Evolutionary conservation across 2,888 invertebrate species (phyloP).

Genomic region (Synergus itoensis): DNA sequence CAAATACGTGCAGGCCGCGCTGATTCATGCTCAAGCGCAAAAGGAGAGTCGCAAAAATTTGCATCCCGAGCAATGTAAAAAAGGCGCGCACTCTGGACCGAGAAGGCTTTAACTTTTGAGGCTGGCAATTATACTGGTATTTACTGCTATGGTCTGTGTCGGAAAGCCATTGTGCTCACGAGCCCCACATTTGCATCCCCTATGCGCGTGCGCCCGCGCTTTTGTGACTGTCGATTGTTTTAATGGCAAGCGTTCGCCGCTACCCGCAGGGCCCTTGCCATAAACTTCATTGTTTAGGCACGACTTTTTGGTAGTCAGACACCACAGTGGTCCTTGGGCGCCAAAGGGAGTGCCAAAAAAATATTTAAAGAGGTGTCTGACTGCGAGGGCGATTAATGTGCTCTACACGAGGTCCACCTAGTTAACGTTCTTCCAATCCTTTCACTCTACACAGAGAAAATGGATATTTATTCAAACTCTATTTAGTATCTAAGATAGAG

Average conservation of each 20-base stretch:
- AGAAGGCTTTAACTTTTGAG: conserved; percentile 65
- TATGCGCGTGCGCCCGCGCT: conserved; percentile 45
- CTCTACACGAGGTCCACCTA: neutral
- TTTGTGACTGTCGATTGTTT: conserved; percentile 73
- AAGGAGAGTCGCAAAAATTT: conserved; percentile 49
- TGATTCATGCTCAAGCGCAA: conserved; percentile 6
- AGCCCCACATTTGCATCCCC: conserved; percentile 71
- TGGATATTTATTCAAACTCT: too few relatives aligned
- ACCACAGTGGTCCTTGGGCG: conserved; percentile 48
- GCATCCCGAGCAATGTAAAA: conserved; percentile 52
- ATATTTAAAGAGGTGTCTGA: conserved; percentile 54
- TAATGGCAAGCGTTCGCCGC: conserved; percentile 66
- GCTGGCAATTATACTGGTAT: conserved; percentile 76
- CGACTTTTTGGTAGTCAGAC: conserved; percentile 67
- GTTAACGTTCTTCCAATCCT: neutral
- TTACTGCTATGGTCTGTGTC: conserved; percentile 71
- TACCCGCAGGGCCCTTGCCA: conserved; percentile 65
- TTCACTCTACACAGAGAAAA: neutral
- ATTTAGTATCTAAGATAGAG: too few relatives aligned
- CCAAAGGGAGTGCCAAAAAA: conserved; percentile 51
- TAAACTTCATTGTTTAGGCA: conserved; percentile 76
- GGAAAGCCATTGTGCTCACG: conserved; percentile 71
- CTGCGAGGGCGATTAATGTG: neutral
- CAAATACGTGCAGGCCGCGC: neutral
- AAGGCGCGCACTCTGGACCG: conserved; percentile 53